A percentile compares a stretch with the other conserved stretches of the same genome.
phyloP scores from a whole-genome alignment of 2,888 invertebrate genomes.

The Taphrorychus bicolor region DNA sequence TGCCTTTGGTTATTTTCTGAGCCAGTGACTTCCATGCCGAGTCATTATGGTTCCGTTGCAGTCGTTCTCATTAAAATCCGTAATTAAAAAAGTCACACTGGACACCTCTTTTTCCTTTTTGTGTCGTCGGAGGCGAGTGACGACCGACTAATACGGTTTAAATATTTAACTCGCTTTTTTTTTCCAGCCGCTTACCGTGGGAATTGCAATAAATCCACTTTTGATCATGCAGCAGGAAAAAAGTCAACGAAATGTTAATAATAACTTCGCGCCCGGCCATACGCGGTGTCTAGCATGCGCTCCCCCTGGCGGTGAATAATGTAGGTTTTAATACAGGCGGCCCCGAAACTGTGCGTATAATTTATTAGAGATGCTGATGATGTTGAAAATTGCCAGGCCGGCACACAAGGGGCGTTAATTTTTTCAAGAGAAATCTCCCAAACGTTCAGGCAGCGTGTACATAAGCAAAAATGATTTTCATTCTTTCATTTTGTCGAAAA shows the following conservation, averaged over 20 bases:
- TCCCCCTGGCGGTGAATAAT: slow-evolving; percentile 11
- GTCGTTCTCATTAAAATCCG: slow-evolving; percentile 15
- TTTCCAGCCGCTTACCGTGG: neutral
- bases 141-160: slow-evolving; percentile 1
- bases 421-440: neutral
- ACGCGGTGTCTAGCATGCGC: neutral
- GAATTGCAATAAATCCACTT: neutral
- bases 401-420: neutral
- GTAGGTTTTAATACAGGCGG: slow-evolving; percentile 17
- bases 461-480: no score
- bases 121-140: neutral
- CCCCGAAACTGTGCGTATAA: slow-evolving; percentile 11
- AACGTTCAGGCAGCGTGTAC: no score
- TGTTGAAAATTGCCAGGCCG: slow-evolving; percentile 1
- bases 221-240: neutral
- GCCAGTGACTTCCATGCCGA: slow-evolving; percentile 13
- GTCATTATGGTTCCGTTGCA: slow-evolving; percentile 14
- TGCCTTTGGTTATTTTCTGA: slow-evolving; percentile 12
- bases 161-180: slow-evolving; percentile 7
- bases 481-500: neutral
- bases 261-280: neutral
- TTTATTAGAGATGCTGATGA: slow-evolving; percentile 18
- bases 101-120: slow-evolving; percentile 7
- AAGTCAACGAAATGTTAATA: neutral
- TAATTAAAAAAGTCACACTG: slow-evolving; percentile 18